Base-by-base conservation (phyloP, 2,797 vertebrate genomes). In the Chrosomus eos region DNA sequence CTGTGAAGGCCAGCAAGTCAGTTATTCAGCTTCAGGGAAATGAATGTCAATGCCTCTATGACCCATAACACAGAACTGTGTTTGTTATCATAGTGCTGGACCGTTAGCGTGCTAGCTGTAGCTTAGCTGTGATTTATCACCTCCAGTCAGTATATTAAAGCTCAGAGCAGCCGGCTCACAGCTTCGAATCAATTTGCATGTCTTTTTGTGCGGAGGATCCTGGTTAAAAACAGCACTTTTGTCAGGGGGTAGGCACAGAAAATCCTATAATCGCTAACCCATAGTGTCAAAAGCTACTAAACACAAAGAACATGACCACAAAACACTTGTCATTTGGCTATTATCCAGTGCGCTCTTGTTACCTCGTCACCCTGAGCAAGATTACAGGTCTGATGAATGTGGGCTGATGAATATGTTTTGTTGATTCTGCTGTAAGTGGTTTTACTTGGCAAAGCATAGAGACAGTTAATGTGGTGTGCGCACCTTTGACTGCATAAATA, bases 51-150 rank as follows among this genome's bases (percentile, higher is more conserved):
- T 84, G 83, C 83, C 83, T 84, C 66, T 72, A 28, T 84, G 83
- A 84, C 83, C 83, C 83, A 78, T 78, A 79, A 78, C 83, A 87
- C 75, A 79, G 71, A 79, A 72, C 82, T 60, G 62, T 81, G 74
- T 45, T 83, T 85, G 58, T 74, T 83, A 88, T 66, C 75, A 78
- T 83, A 88, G 71, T 86, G 76, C 82, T 83, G 77, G 55, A 82
- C 82, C 77, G 84, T 87, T 88, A 85, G 80, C 48, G 43, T 60
- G 60, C 85, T 84, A 89, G 74, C 62, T 71, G 73, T 79, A 80
- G 81, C 77, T 79, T 83, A 85, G 80, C 80, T 53, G 45, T 87
- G 81, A 89, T 88, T 85, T 87, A 88, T 85, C 84, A 79, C 75
- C 83, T 84, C 66, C 66, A 84, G 83, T 71, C 83, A 79, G 74